Conservation (phyloP, 2,888 invertebrate species). For the Eristalinus aeneus region DNA sequence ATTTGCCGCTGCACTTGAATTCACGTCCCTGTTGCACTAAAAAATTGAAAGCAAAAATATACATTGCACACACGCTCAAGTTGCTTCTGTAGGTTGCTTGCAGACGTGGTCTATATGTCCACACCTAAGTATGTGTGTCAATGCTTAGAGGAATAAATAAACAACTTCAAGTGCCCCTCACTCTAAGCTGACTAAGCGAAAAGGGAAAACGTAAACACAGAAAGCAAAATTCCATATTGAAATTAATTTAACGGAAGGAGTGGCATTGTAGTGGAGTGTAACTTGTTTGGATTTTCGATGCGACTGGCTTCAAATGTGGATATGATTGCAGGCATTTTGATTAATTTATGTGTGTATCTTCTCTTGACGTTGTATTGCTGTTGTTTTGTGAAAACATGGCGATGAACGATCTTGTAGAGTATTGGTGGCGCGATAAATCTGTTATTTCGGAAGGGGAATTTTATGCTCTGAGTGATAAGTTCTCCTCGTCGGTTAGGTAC, state of each 20-base stretch:
- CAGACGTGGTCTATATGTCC: not conserved
- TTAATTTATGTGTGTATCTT: not conserved
- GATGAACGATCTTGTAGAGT: not conserved
- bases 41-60: not conserved
- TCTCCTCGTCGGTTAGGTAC: not conserved
- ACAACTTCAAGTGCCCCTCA: slow-evolving; percentile 31
- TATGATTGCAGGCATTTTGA: not conserved
- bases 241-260: not conserved
- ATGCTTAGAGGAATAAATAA: slow-evolving; percentile 19
- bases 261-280: not conserved
- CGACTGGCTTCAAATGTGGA: not conserved
- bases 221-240: slow-evolving; percentile 16
- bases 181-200: not conserved
- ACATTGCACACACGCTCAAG: not conserved
- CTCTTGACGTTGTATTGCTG: not conserved
- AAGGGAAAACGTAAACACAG: not conserved
- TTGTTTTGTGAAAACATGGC: not conserved
- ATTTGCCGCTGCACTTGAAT: slow-evolving; percentile 40
- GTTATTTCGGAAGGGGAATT: not conserved
- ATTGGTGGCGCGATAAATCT: not conserved
- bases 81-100: not conserved
- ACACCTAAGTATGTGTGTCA: not conserved
- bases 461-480: not conserved
- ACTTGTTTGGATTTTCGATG: not conserved
- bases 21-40: slow-evolving; percentile 12